These are phyloP conservation scores for Heliconius sara DNA, from an alignment of 2,888 invertebrate genomes.

Conservation along the genomic window DNA sequence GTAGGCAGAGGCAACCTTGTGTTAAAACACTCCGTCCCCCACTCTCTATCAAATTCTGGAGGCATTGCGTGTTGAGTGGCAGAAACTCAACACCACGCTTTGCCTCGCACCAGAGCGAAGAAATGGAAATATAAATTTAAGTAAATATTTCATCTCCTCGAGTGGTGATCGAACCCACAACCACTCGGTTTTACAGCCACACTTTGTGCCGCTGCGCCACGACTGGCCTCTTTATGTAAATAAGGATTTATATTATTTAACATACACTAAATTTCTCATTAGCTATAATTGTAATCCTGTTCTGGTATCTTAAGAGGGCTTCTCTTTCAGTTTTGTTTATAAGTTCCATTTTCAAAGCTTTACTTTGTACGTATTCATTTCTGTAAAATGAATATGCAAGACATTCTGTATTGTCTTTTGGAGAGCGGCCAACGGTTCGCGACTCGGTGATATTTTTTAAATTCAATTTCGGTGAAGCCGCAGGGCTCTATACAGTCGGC, in stretches of 20 bases:
- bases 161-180: too few relatives aligned
- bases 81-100: too few relatives aligned
- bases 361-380: conserved; percentile 69
- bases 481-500: conserved; percentile 76
- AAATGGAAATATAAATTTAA: too few relatives aligned
- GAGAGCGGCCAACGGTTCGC: conserved; percentile 78
- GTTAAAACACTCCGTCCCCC: too few relatives aligned
- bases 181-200: too few relatives aligned
- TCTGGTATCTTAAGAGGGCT: conserved; percentile 36
- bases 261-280: conserved; percentile 32
- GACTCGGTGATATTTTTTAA: conserved; percentile 82
- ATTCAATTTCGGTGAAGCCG: conserved; percentile 83
- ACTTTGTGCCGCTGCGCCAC: too few relatives aligned
- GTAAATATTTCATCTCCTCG: too few relatives aligned
- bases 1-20: too few relatives aligned
- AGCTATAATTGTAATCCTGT: conserved; percentile 35
- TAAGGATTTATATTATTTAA: not conserved
- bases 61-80: too few relatives aligned
- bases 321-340: conserved; percentile 58
- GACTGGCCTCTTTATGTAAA: not conserved
- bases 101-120: too few relatives aligned
- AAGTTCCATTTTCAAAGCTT: conserved; percentile 53
- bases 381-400: conserved; percentile 79
- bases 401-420: conserved; percentile 75
- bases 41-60: too few relatives aligned